Conservation (phyloP, 2,797 vertebrate species). For the Aselliscus stoliczkanus region DNA sequence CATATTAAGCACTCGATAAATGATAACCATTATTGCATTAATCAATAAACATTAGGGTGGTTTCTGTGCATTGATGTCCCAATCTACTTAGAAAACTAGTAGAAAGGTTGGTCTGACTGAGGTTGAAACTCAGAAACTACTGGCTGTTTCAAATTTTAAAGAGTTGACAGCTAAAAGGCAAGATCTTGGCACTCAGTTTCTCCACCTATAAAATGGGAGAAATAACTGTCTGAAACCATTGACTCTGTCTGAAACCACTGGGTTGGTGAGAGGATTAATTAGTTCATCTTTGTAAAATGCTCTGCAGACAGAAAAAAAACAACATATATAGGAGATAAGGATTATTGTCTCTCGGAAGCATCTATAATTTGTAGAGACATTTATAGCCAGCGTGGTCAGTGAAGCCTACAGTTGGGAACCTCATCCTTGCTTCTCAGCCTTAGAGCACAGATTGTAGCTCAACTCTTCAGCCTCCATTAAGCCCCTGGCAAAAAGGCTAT, state of each 20-base stretch:
- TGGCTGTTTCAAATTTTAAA: not conserved
- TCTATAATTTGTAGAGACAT: slow-evolving; percentile 11
- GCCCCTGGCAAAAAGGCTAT: not conserved
- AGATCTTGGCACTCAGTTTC: slow-evolving; percentile 17
- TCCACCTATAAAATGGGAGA: slow-evolving; percentile 43
- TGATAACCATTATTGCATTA: not conserved
- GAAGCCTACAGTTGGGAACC: slow-evolving; percentile 2
- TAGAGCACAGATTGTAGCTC: slow-evolving; percentile 8
- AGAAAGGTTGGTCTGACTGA: not conserved
- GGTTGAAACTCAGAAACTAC: not conserved
- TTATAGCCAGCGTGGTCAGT: slow-evolving; percentile 1
- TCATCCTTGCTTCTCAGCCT: not conserved
- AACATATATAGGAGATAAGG: not conserved
- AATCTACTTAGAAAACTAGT: not conserved
- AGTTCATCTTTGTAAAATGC: slow-evolving; percentile 15
- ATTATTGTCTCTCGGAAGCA: not conserved
- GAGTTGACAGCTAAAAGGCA: not conserved
- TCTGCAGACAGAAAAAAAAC: not conserved
- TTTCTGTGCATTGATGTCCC: not conserved
- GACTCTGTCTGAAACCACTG: not conserved
- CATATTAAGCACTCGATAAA: not conserved
- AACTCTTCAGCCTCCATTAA: slow-evolving; percentile 18
- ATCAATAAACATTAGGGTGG: not conserved
- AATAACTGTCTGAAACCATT: not conserved
- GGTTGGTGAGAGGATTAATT: not conserved